A percentile compares a stretch with the other conserved stretches of the same genome.
phyloP scores from a whole-genome alignment of 2,797 vertebrate genomes.

The Neomorphus geoffroyi region DNA sequence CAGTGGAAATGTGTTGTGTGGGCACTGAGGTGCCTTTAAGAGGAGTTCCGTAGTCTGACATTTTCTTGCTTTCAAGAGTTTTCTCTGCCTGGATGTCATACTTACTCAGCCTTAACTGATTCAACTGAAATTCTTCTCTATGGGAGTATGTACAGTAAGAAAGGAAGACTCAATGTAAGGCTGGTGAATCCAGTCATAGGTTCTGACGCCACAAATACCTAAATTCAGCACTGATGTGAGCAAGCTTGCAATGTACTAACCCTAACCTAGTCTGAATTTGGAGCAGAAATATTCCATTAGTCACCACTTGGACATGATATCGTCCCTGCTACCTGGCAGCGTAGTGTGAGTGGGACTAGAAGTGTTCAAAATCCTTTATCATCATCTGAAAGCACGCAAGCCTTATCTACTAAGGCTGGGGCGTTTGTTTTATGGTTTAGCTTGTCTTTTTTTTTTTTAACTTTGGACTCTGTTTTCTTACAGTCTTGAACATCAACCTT shows the following conservation, averaged over 20 bases:
- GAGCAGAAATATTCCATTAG: constrained; percentile 14
- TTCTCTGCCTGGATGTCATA: constrained; percentile 4
- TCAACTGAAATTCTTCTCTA: neutral
- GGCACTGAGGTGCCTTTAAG: constrained; percentile 56
- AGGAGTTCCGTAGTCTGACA: constrained; percentile 49
- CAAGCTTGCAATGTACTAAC: neutral
- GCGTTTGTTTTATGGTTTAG: neutral
- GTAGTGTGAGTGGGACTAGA: neutral
- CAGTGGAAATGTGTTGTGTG: constrained; percentile 55
- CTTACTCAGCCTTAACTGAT: constrained; percentile 21
- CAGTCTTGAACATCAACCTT: neutral
- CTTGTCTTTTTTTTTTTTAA: neutral
- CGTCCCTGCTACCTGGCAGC: neutral
- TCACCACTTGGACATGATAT: neutral
- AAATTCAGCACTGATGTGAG: constrained; percentile 2
- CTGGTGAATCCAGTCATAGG: neutral
- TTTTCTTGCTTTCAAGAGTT: constrained; percentile 53
- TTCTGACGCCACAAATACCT: neutral
- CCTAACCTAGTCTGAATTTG: neutral
- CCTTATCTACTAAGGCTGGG: neutral
- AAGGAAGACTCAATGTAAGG: neutral
- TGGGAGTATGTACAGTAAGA: neutral
- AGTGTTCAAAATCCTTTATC: neutral
- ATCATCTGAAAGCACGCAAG: neutral
- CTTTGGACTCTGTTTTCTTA: neutral